These are phyloP conservation scores for Centropus unirufus DNA, from an alignment of 2,113 vertebrate genomes.

Conservation along the genomic window DNA sequence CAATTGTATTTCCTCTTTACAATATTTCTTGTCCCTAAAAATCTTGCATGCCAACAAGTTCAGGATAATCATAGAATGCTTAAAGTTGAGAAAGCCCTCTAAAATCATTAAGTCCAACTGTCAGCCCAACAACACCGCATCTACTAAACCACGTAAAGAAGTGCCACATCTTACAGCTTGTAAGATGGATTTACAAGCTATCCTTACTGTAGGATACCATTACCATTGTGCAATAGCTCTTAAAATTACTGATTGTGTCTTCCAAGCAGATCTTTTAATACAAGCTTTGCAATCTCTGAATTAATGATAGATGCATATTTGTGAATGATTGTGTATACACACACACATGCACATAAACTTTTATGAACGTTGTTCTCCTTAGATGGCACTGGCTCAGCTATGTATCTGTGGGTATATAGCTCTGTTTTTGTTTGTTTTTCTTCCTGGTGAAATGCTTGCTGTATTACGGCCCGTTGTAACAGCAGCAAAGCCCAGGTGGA, in stretches of 20 bases:
- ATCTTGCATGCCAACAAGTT: background rate
- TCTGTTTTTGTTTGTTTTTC: background rate
- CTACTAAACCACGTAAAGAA: no score
- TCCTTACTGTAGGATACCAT: fast-evolving
- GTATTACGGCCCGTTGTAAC: background rate
- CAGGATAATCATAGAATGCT: background rate
- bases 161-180: no score
- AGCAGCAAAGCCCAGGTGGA: background rate
- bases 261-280: background rate
- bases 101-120: no score
- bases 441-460: background rate
- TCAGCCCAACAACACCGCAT: no score
- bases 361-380: background rate
- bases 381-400: background rate
- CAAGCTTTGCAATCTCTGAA: background rate
- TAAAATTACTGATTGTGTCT: background rate
- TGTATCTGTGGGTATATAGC: background rate
- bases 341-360: background rate
- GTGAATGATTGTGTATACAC: background rate
- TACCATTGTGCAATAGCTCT: background rate
- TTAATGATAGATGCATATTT: background rate
- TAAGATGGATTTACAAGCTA: background rate
- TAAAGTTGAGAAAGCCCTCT: no score
- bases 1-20: background rate
- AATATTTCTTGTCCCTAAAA: background rate